Conservation (phyloP, 2,113 vertebrate genomes). For the Hippotragus niger region DNA sequence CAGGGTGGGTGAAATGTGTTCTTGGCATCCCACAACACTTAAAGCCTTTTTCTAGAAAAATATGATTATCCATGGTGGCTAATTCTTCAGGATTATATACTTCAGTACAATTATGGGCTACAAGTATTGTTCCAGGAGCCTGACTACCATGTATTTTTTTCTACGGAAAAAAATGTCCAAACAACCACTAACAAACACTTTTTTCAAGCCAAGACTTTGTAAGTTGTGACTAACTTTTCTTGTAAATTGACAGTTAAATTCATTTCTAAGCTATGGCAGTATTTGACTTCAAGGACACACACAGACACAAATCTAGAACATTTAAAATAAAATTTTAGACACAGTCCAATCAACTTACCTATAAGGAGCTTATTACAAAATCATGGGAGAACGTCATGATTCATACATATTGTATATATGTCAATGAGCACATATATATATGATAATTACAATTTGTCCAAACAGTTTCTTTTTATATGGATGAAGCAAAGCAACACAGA, state of each 20-base stretch:
- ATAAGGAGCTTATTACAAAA: not conserved
- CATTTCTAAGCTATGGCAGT: not conserved
- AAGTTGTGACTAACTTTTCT: not conserved
- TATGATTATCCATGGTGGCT: not conserved
- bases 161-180: not conserved
- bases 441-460: constrained; percentile 5
- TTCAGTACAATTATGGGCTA: not conserved
- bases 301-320: not conserved
- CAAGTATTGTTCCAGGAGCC: not conserved
- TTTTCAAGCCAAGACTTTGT: constrained; percentile 3
- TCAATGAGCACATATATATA: not conserved
- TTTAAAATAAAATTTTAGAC: constrained; percentile 28
- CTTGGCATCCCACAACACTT: not conserved
- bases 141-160: not conserved
- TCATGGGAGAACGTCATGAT: not conserved
- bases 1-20: not conserved
- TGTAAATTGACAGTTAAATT: constrained; percentile 40
- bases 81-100: not conserved
- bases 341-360: not conserved
- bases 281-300: not conserved
- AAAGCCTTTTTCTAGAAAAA: not conserved
- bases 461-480: constrained; percentile 18
- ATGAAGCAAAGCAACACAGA: constrained; percentile 47
- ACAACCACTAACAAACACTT: not conserved
- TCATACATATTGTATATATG: not conserved